Conservation (phyloP, 92 coral and sea anemone genomes). For the Hydrozoanthus gracilis region DNA sequence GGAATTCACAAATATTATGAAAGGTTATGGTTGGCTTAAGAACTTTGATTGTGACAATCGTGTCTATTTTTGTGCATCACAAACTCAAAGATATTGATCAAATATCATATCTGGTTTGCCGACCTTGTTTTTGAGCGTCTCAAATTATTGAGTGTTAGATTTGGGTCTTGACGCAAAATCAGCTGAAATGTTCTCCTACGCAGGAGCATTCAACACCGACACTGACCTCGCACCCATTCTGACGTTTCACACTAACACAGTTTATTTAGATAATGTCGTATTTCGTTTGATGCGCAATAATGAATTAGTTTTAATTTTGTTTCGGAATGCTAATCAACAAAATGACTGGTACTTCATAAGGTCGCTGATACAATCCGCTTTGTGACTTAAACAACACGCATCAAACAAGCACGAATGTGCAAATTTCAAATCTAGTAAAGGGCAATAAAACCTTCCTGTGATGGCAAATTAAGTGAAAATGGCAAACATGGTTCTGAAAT, state of each 20-base stretch:
- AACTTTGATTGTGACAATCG: conserved; percentile 60
- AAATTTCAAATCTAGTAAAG: background rate
- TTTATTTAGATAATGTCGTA: conserved; percentile 66
- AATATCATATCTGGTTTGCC: conserved; percentile 34
- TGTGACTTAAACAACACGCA: background rate
- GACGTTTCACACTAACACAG: conserved; percentile 62
- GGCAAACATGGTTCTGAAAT: conserved; percentile 34
- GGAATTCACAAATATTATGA: conserved; percentile 73
- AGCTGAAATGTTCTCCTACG: background rate
- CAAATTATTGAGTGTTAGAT: background rate
- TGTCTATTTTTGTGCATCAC: conserved; percentile 63
- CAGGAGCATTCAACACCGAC: conserved; percentile 7
- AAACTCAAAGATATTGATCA: conserved; percentile 69
- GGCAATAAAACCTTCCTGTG: conserved; percentile 26
- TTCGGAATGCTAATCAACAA: conserved; percentile 64
- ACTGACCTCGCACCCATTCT: conserved; percentile 43
- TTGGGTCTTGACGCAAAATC: background rate
- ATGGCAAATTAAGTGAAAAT: conserved; percentile 45
- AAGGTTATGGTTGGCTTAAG: conserved; percentile 57
- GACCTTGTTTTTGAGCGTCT: conserved; percentile 12
- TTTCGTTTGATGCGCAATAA: conserved; percentile 68
- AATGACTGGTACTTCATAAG: conserved; percentile 30
- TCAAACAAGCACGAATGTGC: conserved; percentile 6
- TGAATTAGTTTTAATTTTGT: conserved; percentile 67
- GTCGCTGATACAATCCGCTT: background rate